Base-by-base conservation (phyloP, 2,888 invertebrate genomes). In the Dermolepida albohirtum region DNA sequence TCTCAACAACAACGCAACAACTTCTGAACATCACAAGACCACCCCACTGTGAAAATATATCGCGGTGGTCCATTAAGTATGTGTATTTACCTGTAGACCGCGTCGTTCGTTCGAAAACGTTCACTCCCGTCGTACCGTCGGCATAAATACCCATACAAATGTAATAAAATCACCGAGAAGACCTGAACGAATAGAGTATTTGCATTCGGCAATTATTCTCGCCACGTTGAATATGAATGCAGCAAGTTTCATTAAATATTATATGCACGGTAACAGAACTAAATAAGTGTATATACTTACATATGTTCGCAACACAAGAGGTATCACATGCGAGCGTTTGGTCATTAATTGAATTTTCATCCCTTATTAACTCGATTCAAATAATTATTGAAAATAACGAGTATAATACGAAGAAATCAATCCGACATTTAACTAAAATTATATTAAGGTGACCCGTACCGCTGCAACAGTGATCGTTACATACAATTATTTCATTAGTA, bases 1-100 rank as follows among this genome's bases (percentile, higher is more conserved):
- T 34, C 34, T 34, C 34, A 34, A 34, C 40, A 54, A 54, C 40
- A 54, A 16, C 14, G 17, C 4, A 11, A 17, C 40, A 40, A 41
- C 40, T 54, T 10, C 54, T 11, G 40, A 40, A 40, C 62, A 44
- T 34, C 11, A 29, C 34, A 39, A 39, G 64, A 65, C 64, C 64
- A 65, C 64, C 64, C 64, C 64, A 65, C 54, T 52, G 64, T 29
- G 54, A 65, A 65, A 54, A 65, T 54, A 41, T 65, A 65, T 51
- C 34, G 52, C 44, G 64, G 64, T 65, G 64, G 64, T 65, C 64
- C 50, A 49, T 65, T 54, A 65, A 65, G 52, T 65, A 65, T 52
- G 64, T 65, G 54, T 65, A 54, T 65, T 65, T 65, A 65, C 64
- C 64, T 65, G 41, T 22, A 39, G 54, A 51, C 52, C 54, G 44